Conservation (phyloP, 2,113 vertebrate species). For the Microtus oregoni region DNA sequence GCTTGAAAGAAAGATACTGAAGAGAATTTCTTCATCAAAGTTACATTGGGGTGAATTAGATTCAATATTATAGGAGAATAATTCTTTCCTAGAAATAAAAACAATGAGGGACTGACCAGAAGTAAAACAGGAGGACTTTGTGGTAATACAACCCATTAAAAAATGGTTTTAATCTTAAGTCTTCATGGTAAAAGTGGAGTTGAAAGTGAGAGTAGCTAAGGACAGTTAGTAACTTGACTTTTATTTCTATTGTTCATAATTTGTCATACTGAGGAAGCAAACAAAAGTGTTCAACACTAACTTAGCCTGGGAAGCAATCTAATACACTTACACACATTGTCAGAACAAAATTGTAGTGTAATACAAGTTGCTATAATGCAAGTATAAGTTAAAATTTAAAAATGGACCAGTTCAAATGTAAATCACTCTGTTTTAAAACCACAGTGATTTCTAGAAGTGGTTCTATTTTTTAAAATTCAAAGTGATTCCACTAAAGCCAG, state of each 20-base stretch:
- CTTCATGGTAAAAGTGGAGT: constrained; percentile 4
- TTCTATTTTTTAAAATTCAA: background rate
- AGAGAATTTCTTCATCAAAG: constrained; percentile 5
- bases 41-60: background rate
- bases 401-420: constrained; percentile 72
- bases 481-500: no score
- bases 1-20: background rate
- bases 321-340: constrained; percentile 33
- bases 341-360: background rate
- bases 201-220: background rate
- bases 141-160: background rate
- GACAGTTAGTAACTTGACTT: background rate
- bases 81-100: background rate
- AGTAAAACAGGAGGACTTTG: background rate
- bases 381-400: constrained; percentile 60
- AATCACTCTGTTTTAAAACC: constrained; percentile 74
- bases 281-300: background rate
- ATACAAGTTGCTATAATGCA: constrained; percentile 24
- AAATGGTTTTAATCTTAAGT: background rate
- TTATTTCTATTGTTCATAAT: background rate
- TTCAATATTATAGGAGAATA: background rate
- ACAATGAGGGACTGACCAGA: background rate
- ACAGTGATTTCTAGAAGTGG: constrained; percentile 73
- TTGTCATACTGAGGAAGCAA: background rate
- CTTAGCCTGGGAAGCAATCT: constrained; percentile 6